phyloP scores from a whole-genome alignment of 53 echinoderm and acorn worm genomes.

The Echinometra lucunter region DNA sequence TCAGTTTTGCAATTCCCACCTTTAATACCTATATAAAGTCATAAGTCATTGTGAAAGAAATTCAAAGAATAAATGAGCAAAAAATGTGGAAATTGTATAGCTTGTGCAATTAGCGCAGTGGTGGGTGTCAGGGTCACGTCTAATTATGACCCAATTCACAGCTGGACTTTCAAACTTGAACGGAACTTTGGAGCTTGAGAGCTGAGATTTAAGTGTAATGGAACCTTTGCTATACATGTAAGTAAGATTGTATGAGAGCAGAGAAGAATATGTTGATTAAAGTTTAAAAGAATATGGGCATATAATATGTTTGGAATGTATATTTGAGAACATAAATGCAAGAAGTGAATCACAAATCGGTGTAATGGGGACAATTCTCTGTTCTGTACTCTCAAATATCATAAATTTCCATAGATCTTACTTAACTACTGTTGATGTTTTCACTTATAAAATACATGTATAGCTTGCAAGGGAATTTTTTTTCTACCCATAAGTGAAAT shows the following conservation, averaged over 20 bases:
- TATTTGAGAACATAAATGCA: no score
- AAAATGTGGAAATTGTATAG: neutral
- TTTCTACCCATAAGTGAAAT: no score
- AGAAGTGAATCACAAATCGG: no score
- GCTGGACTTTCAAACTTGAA: neutral
- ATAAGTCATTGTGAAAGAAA: neutral
- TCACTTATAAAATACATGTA: no score
- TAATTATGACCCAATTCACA: slow-evolving; percentile 41
- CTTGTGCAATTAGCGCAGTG: slow-evolving; percentile 7
- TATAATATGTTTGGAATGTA: no score
- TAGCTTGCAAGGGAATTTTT: no score
- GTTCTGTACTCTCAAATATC: no score
- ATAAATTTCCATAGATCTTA: no score
- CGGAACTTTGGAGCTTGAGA: neutral
- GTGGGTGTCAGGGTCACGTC: slow-evolving; percentile 19
- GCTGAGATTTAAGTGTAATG: neutral
- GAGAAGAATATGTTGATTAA: no score
- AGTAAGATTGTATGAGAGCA: neutral
- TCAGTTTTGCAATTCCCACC: neutral
- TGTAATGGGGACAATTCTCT: no score
- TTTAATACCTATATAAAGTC: neutral
- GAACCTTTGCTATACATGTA: neutral
- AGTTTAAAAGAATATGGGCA: no score
- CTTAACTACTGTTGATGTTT: no score
- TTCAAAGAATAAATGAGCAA: neutral